Evolutionary conservation across 2,888 invertebrate genomes (phyloP).

Genomic region (Lacanobia wlatinum): DNA sequence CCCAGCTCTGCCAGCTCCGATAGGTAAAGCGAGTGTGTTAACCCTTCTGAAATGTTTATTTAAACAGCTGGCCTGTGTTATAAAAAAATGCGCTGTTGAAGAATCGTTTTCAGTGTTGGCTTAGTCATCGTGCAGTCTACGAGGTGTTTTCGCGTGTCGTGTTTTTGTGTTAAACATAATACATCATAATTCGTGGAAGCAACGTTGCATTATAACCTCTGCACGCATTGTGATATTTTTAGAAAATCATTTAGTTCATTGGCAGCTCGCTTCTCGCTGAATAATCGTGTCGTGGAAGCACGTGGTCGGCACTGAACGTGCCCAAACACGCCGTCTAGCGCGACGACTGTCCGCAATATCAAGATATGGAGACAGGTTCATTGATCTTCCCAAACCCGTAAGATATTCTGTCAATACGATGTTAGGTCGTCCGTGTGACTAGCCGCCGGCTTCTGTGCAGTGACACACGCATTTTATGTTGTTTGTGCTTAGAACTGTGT

Average conservation of each 20-base stretch:
- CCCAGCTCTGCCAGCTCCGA: constrained; percentile 98
- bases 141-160: constrained; percentile 76
- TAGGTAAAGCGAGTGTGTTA: constrained; percentile 92
- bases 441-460: constrained; percentile 70
- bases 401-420: constrained; percentile 74
- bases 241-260: constrained; percentile 87
- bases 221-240: constrained; percentile 88
- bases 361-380: constrained; percentile 81
- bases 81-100: constrained; percentile 76
- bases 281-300: constrained; percentile 78
- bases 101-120: constrained; percentile 78
- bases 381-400: constrained; percentile 85
- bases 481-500: constrained; percentile 61
- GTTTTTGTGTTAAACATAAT: constrained; percentile 74
- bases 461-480: constrained; percentile 65
- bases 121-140: constrained; percentile 75
- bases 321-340: constrained; percentile 68
- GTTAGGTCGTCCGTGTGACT: constrained; percentile 75
- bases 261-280: constrained; percentile 82
- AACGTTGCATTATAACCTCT: constrained; percentile 85
- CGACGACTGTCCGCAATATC: constrained; percentile 69
- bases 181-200: constrained; percentile 68
- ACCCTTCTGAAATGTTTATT: constrained; percentile 84
- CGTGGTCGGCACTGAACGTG: constrained; percentile 79
- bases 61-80: constrained; percentile 87